Evolutionary conservation across 2,888 invertebrate species (phyloP).

Genomic region (Acanthosepion pharaonis): DNA sequence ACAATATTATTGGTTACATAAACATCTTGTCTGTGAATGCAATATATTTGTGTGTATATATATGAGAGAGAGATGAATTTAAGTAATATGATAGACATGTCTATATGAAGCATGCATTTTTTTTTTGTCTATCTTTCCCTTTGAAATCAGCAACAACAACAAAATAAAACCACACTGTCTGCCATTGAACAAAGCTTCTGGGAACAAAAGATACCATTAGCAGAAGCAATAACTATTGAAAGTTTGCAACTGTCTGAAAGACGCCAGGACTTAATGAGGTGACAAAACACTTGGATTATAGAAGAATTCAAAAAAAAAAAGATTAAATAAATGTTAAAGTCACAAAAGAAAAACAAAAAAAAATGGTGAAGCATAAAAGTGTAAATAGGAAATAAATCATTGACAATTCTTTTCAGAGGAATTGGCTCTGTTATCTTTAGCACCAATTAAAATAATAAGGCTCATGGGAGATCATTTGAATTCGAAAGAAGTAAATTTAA

Average conservation of each 20-base stretch:
- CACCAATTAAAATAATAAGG: background rate
- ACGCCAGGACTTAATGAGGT: conserved; percentile 33
- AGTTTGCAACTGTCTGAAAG: background rate
- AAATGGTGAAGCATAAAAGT: background rate
- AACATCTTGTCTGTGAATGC: too few relatives aligned
- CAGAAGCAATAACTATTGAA: background rate
- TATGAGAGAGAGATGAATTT: too few relatives aligned
- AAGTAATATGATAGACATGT: too few relatives aligned
- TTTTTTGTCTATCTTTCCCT: too few relatives aligned
- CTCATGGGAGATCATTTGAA: conserved; percentile 9
- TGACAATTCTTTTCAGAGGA: background rate
- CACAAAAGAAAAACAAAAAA: background rate
- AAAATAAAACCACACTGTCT: background rate
- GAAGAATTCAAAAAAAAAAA: background rate
- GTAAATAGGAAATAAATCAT: background rate
- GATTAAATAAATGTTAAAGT: background rate
- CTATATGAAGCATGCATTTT: too few relatives aligned
- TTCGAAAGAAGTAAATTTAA: conserved; percentile 17
- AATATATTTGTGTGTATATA: too few relatives aligned
- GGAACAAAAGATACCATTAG: background rate
- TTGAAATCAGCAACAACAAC: background rate
- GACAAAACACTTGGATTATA: background rate
- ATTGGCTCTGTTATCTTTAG: conserved; percentile 2
- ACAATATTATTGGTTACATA: too few relatives aligned
- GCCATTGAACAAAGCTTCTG: background rate